Conservation (phyloP, 2,113 vertebrate species). For the Apaloderma vittatum region DNA sequence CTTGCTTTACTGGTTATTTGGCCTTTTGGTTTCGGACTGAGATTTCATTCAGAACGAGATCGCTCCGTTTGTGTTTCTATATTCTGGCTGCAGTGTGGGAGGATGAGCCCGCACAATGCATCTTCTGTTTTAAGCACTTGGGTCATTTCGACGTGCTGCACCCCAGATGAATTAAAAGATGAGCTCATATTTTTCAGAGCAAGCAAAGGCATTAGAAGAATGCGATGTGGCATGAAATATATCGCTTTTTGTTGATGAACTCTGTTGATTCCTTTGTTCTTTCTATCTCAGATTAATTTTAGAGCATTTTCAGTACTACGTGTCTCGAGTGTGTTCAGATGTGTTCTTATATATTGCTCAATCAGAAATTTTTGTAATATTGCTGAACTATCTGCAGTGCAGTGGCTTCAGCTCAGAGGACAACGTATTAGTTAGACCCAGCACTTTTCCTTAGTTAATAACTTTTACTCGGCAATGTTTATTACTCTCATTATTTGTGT, state of each 20-base stretch:
- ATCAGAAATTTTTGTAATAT: not conserved
- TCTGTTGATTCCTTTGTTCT: not conserved
- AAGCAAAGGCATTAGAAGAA: conserved; percentile 46
- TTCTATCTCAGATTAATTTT: not conserved
- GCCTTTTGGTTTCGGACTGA: conserved; percentile 31
- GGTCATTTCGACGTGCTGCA: conserved; percentile 8
- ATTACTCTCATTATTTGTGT: not conserved
- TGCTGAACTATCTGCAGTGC: not conserved
- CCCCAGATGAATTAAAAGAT: conserved; percentile 34
- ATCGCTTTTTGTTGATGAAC: not conserved
- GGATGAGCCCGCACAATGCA: conserved; percentile 23
- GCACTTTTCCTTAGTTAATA: not conserved
- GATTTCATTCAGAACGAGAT: conserved; percentile 35
- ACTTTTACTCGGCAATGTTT: not conserved
- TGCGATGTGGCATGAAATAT: conserved; percentile 18
- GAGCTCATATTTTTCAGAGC: conserved; percentile 56
- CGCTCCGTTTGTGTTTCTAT: not conserved
- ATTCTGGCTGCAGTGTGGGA: not conserved
- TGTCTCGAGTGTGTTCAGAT: not conserved
- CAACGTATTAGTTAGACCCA: not conserved
- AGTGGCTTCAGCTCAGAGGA: not conserved
- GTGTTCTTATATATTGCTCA: not conserved
- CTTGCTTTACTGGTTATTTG: not conserved
- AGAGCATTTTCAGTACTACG: not conserved
- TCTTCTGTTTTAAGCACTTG: conserved; percentile 26